Conservation (phyloP, 2,113 vertebrate genomes). For the Potamarius usumacintae region DNA sequence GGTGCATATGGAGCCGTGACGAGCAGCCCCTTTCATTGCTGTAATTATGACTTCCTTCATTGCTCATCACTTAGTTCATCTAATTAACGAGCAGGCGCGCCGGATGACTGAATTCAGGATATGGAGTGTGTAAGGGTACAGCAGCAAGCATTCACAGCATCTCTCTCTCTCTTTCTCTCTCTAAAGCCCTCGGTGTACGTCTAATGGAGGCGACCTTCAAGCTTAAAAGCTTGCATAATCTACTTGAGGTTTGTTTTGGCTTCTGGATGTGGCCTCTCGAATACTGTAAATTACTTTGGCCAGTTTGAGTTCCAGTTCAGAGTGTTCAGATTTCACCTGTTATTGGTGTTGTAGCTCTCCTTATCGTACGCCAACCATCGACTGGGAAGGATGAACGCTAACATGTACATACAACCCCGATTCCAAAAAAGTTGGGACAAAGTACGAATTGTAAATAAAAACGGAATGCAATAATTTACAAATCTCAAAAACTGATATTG, state of each 20-base stretch:
- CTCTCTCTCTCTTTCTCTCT: slow-evolving; percentile 13
- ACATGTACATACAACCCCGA: neutral
- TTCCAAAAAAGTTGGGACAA: too few relatives aligned
- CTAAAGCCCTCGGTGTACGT: neutral
- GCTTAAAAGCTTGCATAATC: slow-evolving; percentile 27
- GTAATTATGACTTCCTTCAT: slow-evolving; percentile 44
- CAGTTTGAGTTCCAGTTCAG: neutral
- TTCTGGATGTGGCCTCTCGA: neutral
- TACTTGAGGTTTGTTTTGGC: slow-evolving; percentile 23
- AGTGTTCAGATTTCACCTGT: neutral
- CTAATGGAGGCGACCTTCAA: slow-evolving; percentile 21
- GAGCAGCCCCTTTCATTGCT: slow-evolving; percentile 18
- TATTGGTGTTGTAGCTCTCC: neutral
- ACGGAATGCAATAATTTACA: too few relatives aligned
- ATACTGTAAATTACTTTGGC: neutral
- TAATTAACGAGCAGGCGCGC: slow-evolving; percentile 60
- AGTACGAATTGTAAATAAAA: too few relatives aligned
- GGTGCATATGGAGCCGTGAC: neutral
- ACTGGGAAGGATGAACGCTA: neutral
- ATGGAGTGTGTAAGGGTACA: slow-evolving; percentile 91
- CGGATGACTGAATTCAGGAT: slow-evolving; percentile 77
- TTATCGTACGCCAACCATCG: rapidly evolving
- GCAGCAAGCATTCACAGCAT: slow-evolving; percentile 77
- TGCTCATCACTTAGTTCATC: slow-evolving; percentile 43
- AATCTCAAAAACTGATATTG: too few relatives aligned